Conservation (phyloP, 53 echinoderm and acorn worm genomes). For the Patiria pectinifera region DNA sequence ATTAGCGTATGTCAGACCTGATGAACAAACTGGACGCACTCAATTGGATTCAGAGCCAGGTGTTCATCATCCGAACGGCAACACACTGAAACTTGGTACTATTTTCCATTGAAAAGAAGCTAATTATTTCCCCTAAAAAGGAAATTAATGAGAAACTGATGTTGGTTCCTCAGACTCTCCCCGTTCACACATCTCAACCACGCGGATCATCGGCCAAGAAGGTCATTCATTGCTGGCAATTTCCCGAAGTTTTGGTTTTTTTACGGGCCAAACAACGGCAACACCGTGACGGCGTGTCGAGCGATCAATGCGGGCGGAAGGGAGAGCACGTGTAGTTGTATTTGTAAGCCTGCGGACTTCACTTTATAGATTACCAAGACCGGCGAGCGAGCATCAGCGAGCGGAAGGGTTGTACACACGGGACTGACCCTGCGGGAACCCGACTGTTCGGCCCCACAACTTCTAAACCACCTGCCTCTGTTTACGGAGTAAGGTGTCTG, state of each 20-base stretch:
- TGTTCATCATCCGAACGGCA: no score
- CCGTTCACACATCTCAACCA: background rate
- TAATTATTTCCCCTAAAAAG: background rate
- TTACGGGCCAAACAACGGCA: slow-evolving; percentile 4
- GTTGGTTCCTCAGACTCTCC: background rate
- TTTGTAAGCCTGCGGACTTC: background rate
- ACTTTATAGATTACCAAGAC: background rate
- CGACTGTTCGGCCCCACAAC: background rate
- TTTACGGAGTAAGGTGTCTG: background rate
- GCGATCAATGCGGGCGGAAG: slow-evolving; percentile 13
- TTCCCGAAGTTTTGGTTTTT: background rate
- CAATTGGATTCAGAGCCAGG: no score
- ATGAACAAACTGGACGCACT: no score
- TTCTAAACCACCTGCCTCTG: background rate
- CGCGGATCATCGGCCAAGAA: background rate
- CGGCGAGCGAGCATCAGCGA: background rate
- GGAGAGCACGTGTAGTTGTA: background rate
- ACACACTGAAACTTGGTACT: no score
- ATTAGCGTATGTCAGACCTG: no score
- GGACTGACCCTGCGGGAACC: background rate
- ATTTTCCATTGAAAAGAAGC: no score
- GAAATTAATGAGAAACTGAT: background rate
- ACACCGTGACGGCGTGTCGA: slow-evolving; percentile 38
- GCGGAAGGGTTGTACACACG: background rate
- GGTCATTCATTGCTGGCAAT: background rate